phyloP scores from a whole-genome alignment of 2,113 vertebrate species.

The Paramisgurnus dabryanus region DNA sequence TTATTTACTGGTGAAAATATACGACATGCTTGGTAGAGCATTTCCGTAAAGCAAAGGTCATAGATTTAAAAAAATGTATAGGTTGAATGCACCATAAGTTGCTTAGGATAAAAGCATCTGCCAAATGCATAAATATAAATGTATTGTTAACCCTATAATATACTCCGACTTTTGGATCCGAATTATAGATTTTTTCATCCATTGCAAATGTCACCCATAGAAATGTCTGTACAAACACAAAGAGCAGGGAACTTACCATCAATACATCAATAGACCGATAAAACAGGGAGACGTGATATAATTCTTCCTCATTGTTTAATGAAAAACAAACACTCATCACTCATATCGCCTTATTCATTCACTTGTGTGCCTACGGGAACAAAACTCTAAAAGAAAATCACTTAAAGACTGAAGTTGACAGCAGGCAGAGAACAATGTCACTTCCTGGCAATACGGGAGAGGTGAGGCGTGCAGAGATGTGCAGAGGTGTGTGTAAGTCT shows the following conservation, averaged over 20 bases:
- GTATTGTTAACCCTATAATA: no score
- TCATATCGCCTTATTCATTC: constrained; percentile 13
- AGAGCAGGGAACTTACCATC: background rate
- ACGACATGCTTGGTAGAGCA: no score
- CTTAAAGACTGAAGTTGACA: constrained; percentile 52
- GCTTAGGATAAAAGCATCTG: no score
- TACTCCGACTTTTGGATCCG: no score
- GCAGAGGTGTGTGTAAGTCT: background rate
- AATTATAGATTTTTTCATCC: background rate
- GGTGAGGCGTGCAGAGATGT: constrained; percentile 31
- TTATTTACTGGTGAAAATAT: no score
- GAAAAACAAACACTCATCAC: constrained; percentile 3
- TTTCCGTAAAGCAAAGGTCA: no score
- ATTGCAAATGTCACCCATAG: background rate
- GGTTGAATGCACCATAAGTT: no score
- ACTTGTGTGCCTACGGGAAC: constrained; percentile 23
- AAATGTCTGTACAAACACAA: constrained; percentile 2
- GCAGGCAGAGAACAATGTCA: constrained; percentile 42
- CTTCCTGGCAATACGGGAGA: constrained; percentile 45
- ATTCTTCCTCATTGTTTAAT: constrained; percentile 19
- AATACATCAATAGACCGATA: constrained; percentile 7
- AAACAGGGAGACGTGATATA: background rate
- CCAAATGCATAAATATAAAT: no score
- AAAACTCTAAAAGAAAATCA: constrained; percentile 38
- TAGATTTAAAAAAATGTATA: no score